A percentile compares a stretch with the other conserved stretches of the same genome.
These are phyloP conservation scores for Cercocebus atys DNA, from an alignment of 2,113 vertebrate genomes.

Conservation along the genomic window DNA sequence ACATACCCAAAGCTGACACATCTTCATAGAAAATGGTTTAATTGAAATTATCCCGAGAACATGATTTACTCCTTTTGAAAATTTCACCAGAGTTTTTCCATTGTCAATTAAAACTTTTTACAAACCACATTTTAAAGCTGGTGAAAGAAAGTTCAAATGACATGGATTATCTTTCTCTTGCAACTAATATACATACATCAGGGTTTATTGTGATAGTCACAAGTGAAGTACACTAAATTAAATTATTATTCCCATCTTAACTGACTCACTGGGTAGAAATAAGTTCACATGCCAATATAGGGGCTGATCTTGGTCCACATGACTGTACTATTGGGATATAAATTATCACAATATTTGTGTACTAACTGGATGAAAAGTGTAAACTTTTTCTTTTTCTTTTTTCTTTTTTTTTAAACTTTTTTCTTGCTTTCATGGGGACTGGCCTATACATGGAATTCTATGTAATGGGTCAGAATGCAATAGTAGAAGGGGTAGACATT, in stretches of 20 bases:
- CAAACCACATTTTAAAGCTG: conserved; percentile 32
- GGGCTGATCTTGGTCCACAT: background rate
- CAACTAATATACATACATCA: conserved; percentile 2
- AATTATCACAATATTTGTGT: background rate
- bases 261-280: background rate
- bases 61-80: background rate
- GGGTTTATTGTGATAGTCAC: background rate
- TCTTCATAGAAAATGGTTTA: background rate
- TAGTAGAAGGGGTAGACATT: background rate
- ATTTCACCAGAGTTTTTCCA: background rate
- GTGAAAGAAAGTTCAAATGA: conserved; percentile 45
- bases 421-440: background rate
- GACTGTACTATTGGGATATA: background rate
- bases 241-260: conserved; percentile 34
- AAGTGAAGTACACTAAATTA: conserved; percentile 27
- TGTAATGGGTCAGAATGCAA: background rate
- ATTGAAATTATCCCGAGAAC: conserved; percentile 32
- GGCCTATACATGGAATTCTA: background rate
- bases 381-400: background rate
- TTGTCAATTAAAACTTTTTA: conserved; percentile 52
- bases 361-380: conserved; percentile 14
- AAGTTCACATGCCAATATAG: background rate
- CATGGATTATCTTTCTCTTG: conserved; percentile 50
- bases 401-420: background rate
- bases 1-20: background rate